phyloP scores from a whole-genome alignment of 2,797 vertebrate species.

The Phaenicophaeus curvirostris region DNA sequence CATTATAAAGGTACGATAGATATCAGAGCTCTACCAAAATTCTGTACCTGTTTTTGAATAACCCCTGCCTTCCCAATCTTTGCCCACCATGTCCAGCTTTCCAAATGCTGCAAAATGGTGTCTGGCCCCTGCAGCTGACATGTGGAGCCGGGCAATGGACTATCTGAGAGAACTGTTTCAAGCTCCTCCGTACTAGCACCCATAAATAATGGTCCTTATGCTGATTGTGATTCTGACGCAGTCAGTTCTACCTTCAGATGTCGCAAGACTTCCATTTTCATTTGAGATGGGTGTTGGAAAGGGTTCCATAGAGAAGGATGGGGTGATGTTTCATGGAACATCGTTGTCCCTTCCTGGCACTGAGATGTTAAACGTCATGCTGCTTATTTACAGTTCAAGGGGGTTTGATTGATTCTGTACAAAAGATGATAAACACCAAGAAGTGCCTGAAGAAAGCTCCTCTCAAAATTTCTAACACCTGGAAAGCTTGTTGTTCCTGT shows the following conservation, averaged over 20 bases:
- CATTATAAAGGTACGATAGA: neutral
- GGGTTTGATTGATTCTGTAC: neutral
- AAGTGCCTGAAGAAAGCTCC: neutral
- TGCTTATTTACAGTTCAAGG: neutral
- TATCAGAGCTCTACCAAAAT: neutral
- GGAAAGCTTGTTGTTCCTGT: neutral
- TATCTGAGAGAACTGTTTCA: neutral
- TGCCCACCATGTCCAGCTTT: neutral
- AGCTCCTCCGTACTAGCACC: neutral
- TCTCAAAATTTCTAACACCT: neutral
- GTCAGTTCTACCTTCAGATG: neutral
- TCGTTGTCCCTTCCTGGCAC: neutral
- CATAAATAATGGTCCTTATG: neutral
- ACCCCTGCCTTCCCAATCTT: neutral
- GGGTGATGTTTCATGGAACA: neutral
- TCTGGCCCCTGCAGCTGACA: neutral
- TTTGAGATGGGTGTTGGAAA: neutral
- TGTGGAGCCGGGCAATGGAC: neutral
- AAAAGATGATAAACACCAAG: neutral
- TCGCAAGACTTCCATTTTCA: neutral
- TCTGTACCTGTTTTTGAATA: neutral
- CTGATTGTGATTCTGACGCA: neutral
- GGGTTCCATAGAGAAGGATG: accelerated
- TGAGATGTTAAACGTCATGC: neutral
- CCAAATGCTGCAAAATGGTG: neutral